Conservation (phyloP, 1,140 invertebrate species). For the Proales similis region DNA sequence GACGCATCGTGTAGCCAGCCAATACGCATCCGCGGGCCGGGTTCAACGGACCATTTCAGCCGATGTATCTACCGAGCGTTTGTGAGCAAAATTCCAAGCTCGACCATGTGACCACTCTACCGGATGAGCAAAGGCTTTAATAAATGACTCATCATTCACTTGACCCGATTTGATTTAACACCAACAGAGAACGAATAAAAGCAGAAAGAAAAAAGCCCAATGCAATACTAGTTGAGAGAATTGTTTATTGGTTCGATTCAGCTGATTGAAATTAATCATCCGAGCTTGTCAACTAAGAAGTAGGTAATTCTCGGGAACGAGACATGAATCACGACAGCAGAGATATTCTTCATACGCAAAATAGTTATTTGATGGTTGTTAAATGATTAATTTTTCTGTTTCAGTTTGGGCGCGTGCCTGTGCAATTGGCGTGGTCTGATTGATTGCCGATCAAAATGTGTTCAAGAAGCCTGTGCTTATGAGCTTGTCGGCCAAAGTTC, state of each 20-base stretch:
- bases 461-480: conserved; percentile 33
- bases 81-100: conserved; percentile 3
- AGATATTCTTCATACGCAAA: conserved; percentile 1
- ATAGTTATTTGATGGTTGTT: not conserved
- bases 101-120: not conserved
- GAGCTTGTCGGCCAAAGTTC: conserved; percentile 15
- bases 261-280: not conserved
- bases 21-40: conserved; percentile 8
- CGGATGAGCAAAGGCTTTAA: conserved; percentile 12
- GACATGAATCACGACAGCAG: not conserved
- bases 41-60: not conserved
- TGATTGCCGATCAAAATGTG: no score
- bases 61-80: conserved; percentile 3
- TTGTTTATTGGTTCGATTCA: no score
- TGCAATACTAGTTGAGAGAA: no score
- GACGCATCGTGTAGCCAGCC: conserved; percentile 10
- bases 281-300: not conserved
- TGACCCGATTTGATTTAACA: no score
- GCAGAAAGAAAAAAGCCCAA: no score
- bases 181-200: no score
- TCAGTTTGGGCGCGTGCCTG: not conserved
- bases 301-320: not conserved
- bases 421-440: no score
- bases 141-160: not conserved
- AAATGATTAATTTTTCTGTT: not conserved